Percentiles rank a stretch among this genome's conserved stretches.
Evolutionary conservation across 1,140 invertebrate species (phyloP).

Genomic region (Berghia stephanieae): DNA sequence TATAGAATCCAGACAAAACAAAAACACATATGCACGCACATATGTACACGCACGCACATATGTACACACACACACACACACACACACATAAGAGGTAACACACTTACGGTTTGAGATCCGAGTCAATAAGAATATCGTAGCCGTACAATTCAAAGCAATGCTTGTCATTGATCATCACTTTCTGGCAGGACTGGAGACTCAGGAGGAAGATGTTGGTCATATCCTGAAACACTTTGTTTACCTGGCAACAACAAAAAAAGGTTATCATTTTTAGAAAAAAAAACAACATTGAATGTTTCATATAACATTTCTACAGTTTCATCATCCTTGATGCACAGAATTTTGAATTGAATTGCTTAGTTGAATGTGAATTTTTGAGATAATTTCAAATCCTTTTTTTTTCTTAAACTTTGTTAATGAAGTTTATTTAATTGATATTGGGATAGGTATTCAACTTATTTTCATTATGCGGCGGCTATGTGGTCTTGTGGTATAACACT

Average conservation of each 20-base stretch:
- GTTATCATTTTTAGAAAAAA: too few relatives aligned
- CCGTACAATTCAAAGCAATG: slow-evolving; percentile 70
- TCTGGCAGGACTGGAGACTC: slow-evolving; percentile 64
- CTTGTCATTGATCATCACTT: slow-evolving; percentile 66
- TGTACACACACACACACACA: slow-evolving; percentile 12
- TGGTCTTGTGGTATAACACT: too few relatives aligned
- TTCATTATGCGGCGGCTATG: too few relatives aligned
- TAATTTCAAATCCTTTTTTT: too few relatives aligned
- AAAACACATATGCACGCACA: slow-evolving; percentile 29
- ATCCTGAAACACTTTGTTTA: slow-evolving; percentile 57
- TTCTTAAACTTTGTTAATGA: too few relatives aligned
- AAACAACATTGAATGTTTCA: too few relatives aligned
- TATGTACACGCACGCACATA: not conserved
- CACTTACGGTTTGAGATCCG: slow-evolving; percentile 63
- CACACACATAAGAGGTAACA: not conserved
- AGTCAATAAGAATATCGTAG: slow-evolving; percentile 67
- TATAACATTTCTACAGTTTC: too few relatives aligned
- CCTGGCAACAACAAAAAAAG: slow-evolving; percentile 46
- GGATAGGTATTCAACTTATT: too few relatives aligned
- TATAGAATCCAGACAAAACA: not conserved
- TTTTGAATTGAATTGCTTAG: too few relatives aligned
- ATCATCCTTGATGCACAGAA: too few relatives aligned
- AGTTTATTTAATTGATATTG: too few relatives aligned
- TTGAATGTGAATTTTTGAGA: too few relatives aligned
- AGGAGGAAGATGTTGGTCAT: slow-evolving; percentile 67